A percentile compares a stretch with the other conserved stretches of the same genome.
These are phyloP conservation scores for Zalophus californianus DNA, from an alignment of 2,797 vertebrate genomes.

Conservation along the genomic window DNA sequence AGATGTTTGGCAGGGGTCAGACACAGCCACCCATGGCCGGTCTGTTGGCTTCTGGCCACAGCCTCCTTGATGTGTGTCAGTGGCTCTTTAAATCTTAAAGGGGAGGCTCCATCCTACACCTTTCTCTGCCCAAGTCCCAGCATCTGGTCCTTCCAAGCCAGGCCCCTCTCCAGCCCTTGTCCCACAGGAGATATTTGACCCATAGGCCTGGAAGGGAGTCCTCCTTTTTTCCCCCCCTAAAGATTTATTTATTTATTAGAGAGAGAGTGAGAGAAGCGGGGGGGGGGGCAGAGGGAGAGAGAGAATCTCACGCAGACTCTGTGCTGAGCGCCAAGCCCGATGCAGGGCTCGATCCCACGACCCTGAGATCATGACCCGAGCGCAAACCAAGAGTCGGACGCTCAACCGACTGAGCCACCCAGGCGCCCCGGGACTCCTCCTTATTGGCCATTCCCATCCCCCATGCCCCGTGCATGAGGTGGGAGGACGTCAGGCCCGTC, in stretches of 20 bases:
- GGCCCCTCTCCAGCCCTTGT: not conserved
- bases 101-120: not conserved
- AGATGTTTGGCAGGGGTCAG: not conserved
- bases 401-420: not conserved
- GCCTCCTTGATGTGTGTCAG: not conserved
- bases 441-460: not conserved
- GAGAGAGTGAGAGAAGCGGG: not conserved
- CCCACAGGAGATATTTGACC: not conserved
- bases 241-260: not conserved
- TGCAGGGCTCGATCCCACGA: not conserved
- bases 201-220: not conserved
- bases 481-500: not conserved
- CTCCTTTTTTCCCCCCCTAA: not conserved
- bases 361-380: not conserved
- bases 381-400: not conserved
- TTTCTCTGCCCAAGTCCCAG: slow-evolving; percentile 23
- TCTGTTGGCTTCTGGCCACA: not conserved
- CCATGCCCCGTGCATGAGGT: too few relatives aligned
- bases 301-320: not conserved
- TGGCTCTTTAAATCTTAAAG: slow-evolving; percentile 57
- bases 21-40: not conserved
- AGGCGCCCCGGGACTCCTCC: not conserved
- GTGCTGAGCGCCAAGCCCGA: not conserved
- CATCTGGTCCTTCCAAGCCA: slow-evolving; percentile 14
- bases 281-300: not conserved